These are phyloP conservation scores for Oceanites oceanicus DNA, from an alignment of 2,113 vertebrate genomes.

Conservation along the genomic window DNA sequence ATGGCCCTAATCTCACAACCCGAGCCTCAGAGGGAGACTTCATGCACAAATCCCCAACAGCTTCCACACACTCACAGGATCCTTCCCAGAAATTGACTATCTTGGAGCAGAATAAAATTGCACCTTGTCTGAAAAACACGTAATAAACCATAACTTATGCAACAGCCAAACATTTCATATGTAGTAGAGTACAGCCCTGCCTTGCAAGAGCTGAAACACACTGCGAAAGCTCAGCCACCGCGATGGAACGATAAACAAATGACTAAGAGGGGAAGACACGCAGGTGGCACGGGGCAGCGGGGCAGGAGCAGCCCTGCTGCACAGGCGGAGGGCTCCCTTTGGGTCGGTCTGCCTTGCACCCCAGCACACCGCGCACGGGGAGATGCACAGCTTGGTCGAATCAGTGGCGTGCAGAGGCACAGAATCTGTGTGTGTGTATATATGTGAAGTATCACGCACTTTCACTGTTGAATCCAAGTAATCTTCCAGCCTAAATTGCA, in stretches of 20 bases:
- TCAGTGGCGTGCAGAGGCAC: accelerated
- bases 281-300: accelerated
- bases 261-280: accelerated
- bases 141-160: accelerated
- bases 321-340: accelerated
- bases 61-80: background rate
- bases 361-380: accelerated
- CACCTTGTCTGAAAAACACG: background rate
- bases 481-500: background rate
- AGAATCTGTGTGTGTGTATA: accelerated
- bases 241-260: accelerated
- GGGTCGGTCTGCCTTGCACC: background rate
- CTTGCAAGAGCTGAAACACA: background rate
- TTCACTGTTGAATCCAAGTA: background rate
- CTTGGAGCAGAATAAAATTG: background rate
- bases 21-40: background rate
- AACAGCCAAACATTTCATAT: accelerated
- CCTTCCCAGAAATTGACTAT: accelerated
- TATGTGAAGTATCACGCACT: no score
- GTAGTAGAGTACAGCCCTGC: accelerated
- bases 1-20: background rate
- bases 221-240: accelerated
- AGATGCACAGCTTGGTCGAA: background rate
- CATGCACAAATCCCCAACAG: background rate
- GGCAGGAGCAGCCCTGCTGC: background rate